phyloP scores from a whole-genome alignment of 2,113 vertebrate genomes.

The Sula dactylatra region DNA sequence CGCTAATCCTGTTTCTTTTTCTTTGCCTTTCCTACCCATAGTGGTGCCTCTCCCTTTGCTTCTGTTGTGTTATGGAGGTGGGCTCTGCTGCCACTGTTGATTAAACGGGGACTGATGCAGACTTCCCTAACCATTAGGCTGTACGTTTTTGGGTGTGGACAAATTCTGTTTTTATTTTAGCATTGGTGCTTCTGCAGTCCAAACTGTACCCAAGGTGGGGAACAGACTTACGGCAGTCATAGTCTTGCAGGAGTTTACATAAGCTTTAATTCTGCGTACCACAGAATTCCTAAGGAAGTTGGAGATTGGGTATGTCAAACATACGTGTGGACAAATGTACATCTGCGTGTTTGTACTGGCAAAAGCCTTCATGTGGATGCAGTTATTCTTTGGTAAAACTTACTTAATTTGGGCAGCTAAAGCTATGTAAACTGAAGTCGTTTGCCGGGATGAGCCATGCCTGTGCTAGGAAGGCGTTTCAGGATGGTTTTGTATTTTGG shows the following conservation, averaged over 20 bases:
- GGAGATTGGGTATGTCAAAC: too few species aligned
- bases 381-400: neutral
- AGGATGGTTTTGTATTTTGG: neutral
- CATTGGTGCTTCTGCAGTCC: neutral
- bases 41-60: neutral
- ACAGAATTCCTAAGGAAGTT: neutral
- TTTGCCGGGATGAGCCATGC: neutral
- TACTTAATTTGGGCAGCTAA: neutral
- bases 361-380: neutral
- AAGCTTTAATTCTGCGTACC: neutral
- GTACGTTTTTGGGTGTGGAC: fast-evolving
- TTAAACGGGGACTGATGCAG: neutral
- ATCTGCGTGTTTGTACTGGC: neutral
- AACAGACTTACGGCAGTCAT: fast-evolving
- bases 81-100: neutral
- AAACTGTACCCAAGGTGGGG: neutral
- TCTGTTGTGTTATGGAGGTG: neutral
- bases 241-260: neutral
- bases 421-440: neutral
- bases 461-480: neutral
- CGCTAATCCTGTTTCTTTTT: neutral
- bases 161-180: neutral
- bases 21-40: neutral
- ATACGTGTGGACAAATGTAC: neutral
- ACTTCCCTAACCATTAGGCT: neutral